Evolutionary conservation across 2,888 invertebrate species (phyloP).

Genomic region (Cheilosia soror): DNA sequence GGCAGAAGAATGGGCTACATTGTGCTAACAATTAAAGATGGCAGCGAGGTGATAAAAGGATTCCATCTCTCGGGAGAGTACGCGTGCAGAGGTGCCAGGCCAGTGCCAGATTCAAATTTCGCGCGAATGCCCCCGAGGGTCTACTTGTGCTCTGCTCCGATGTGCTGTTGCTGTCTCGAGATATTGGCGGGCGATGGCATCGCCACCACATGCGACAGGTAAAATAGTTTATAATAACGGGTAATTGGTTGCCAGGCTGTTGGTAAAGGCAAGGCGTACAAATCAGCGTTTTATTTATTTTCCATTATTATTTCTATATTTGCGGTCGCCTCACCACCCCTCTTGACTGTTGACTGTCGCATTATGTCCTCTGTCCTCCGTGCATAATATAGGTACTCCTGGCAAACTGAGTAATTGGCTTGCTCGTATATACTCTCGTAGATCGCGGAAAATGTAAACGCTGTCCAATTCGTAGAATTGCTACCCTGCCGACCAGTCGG

Average conservation of each 20-base stretch:
- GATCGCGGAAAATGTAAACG: constrained; percentile 60
- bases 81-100: constrained; percentile 39
- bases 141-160: constrained; percentile 4
- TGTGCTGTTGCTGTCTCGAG: constrained; percentile 13
- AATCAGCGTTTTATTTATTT: constrained; percentile 64
- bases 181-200: constrained; percentile 53
- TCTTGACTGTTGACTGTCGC: constrained; percentile 1
- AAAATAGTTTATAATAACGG: constrained; percentile 71
- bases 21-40: constrained; percentile 75
- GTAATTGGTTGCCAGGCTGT: constrained; percentile 65
- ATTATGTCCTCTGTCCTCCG: constrained; percentile 26
- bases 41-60: constrained; percentile 72
- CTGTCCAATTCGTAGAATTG: constrained; percentile 59
- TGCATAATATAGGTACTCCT: not conserved
- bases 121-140: constrained; percentile 56
- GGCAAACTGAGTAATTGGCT: constrained; percentile 68
- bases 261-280: constrained; percentile 48
- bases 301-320: constrained; percentile 50
- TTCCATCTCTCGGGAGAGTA: constrained; percentile 55
- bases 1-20: constrained; percentile 61
- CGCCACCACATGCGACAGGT: constrained; percentile 47
- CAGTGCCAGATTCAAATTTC: constrained; percentile 71
- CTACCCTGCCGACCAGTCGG: constrained; percentile 4
- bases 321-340: not conserved
- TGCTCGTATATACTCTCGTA: not conserved